Evolutionary conservation across 2,888 invertebrate genomes (phyloP).

Genomic region (Cosmia trapezina): DNA sequence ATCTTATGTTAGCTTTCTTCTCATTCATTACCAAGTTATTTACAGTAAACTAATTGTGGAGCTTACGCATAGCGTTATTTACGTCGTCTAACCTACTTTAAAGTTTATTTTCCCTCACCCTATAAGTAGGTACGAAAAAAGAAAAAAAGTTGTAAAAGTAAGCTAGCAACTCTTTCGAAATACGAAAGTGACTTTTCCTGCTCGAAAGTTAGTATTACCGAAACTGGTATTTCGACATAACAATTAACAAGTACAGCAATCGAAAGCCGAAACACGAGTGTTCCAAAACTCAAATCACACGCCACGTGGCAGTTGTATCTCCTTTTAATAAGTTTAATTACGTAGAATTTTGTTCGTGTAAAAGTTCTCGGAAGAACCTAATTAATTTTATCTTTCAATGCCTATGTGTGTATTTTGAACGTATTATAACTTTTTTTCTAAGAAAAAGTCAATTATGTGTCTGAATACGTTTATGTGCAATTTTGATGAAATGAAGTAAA

Average conservation of each 20-base stretch:
- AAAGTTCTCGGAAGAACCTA: conserved; percentile 5
- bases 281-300: conserved; percentile 16
- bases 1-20: not conserved
- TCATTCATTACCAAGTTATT: not conserved
- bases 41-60: not conserved
- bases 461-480: not conserved
- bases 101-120: not conserved
- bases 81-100: too few species aligned
- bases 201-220: conserved; percentile 16
- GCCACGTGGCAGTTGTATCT: conserved; percentile 17
- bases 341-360: not conserved
- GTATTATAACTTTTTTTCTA: not conserved
- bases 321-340: conserved; percentile 34
- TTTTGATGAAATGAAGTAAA: not conserved
- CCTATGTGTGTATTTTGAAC: not conserved
- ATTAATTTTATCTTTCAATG: not conserved
- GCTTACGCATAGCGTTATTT: too few species aligned
- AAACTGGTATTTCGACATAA: conserved; percentile 21
- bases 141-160: not conserved
- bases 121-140: not conserved
- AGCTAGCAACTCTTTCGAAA: conserved; percentile 2
- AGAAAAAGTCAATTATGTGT: not conserved
- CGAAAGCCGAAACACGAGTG: conserved; percentile 36
- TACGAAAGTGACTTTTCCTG: conserved; percentile 20
- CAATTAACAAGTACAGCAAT: conserved; percentile 29